Conservation (phyloP, 2,113 vertebrate species). For the Oophaga pumilio region DNA sequence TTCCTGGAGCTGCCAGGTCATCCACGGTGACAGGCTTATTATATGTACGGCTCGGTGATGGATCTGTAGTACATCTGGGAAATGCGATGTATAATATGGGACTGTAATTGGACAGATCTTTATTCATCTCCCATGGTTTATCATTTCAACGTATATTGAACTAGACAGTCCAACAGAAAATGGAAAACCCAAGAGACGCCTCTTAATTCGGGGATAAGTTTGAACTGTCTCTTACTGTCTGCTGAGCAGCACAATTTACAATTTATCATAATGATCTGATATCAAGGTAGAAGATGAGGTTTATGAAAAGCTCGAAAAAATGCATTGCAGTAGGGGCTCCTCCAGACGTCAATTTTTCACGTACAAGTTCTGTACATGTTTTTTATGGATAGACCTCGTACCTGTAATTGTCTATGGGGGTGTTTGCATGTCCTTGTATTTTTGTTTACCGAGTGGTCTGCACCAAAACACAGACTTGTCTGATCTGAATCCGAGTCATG, state of each 20-base stretch:
- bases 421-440: too few relatives aligned
- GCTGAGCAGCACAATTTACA: not conserved
- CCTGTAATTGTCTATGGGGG: too few relatives aligned
- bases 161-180: conserved; percentile 7
- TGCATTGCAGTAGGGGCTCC: not conserved
- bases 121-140: conserved; percentile 34
- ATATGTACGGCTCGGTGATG: not conserved
- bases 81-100: not conserved
- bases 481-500: too few relatives aligned
- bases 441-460: too few relatives aligned
- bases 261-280: not conserved
- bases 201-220: conserved; percentile 13
- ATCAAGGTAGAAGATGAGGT: not conserved
- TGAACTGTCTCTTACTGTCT: conserved; percentile 7
- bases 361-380: too few relatives aligned
- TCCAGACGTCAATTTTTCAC: too few relatives aligned
- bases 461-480: too few relatives aligned
- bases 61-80: conserved; percentile 15
- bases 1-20: not conserved
- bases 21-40: conserved; percentile 5
- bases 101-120: conserved; percentile 26
- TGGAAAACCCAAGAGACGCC: not conserved
- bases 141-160: conserved; percentile 39
- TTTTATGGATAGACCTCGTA: too few relatives aligned
- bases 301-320: not conserved